Percentiles rank a stretch among this genome's conserved stretches.
phyloP scores from a whole-genome alignment of 2,797 vertebrate genomes.

The Odontamblyopus lacepedii region DNA sequence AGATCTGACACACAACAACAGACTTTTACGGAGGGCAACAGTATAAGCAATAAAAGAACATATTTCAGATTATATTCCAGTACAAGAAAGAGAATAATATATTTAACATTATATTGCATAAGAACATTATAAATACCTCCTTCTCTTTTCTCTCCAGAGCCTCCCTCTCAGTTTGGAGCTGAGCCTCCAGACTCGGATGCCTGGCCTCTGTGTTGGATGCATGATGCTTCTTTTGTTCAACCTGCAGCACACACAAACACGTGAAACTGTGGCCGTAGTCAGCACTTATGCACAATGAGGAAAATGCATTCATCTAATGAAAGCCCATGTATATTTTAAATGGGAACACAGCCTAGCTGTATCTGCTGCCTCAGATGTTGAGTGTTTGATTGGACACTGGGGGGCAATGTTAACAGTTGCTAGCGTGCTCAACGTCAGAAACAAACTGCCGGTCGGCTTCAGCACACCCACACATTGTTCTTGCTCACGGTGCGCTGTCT shows the following conservation, averaged over 20 bases:
- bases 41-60: background rate
- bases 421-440: constrained; percentile 46
- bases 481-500: constrained; percentile 29
- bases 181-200: constrained; percentile 86
- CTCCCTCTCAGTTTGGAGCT: constrained; percentile 93
- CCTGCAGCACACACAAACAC: constrained; percentile 68
- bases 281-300: constrained; percentile 26
- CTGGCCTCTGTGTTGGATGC: constrained; percentile 73
- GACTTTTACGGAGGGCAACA: background rate
- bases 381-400: constrained; percentile 45
- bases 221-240: constrained; percentile 85
- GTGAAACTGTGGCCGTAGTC: constrained; percentile 22
- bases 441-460: constrained; percentile 33
- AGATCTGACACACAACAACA: constrained; percentile 77
- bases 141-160: constrained; percentile 97
- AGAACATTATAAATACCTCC: constrained; percentile 77
- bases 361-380: constrained; percentile 16
- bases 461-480: constrained; percentile 71
- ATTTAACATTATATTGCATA: background rate
- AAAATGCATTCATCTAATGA: constrained; percentile 8
- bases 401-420: constrained; percentile 58
- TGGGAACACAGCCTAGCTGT: constrained; percentile 3
- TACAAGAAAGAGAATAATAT: background rate
- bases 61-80: background rate
- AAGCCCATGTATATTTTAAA: constrained; percentile 1